Percentiles rank a stretch among this genome's conserved stretches.
These are phyloP conservation scores for Metallyticus violacea DNA, from an alignment of 2,888 invertebrate species.

Conservation along the genomic window DNA sequence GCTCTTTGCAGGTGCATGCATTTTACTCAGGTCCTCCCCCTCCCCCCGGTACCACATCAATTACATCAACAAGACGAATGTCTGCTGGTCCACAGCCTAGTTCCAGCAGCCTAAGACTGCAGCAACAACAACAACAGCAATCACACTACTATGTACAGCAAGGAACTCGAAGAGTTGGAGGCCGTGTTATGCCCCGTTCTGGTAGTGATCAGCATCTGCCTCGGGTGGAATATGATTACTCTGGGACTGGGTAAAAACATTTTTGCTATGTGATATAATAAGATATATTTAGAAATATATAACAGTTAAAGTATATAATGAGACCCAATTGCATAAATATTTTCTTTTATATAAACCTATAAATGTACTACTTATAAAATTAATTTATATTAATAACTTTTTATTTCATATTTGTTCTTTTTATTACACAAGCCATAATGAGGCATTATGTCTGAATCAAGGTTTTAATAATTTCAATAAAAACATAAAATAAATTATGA, in stretches of 20 bases:
- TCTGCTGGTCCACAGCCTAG: slow-evolving; percentile 63
- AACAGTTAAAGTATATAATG: no score
- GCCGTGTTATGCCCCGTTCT: slow-evolving; percentile 66
- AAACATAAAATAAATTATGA: no score
- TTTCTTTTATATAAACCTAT: no score
- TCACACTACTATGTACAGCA: slow-evolving; percentile 16
- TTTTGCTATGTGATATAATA: no score
- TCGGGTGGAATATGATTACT: slow-evolving; percentile 67
- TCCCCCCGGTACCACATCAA: slow-evolving; percentile 50
- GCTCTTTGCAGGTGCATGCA: slow-evolving; percentile 64
- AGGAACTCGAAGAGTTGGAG: slow-evolving; percentile 11
- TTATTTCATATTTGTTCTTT: no score
- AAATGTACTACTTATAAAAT: no score
- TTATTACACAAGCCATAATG: no score
- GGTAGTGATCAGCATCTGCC: slow-evolving; percentile 91
- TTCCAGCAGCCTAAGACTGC: slow-evolving; percentile 38
- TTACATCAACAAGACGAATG: slow-evolving; percentile 51
- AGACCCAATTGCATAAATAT: no score
- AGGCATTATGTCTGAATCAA: no score
- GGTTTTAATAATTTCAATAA: no score
- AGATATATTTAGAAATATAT: no score
- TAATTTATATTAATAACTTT: no score
- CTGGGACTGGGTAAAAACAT: slow-evolving; percentile 3
- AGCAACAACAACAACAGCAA: slow-evolving; percentile 2
- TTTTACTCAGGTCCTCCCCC: slow-evolving; percentile 65